A percentile compares a stretch with the other conserved stretches of the same genome.
phyloP scores from a whole-genome alignment of 1,140 invertebrate species.

The Trigoniulus corallinus region DNA sequence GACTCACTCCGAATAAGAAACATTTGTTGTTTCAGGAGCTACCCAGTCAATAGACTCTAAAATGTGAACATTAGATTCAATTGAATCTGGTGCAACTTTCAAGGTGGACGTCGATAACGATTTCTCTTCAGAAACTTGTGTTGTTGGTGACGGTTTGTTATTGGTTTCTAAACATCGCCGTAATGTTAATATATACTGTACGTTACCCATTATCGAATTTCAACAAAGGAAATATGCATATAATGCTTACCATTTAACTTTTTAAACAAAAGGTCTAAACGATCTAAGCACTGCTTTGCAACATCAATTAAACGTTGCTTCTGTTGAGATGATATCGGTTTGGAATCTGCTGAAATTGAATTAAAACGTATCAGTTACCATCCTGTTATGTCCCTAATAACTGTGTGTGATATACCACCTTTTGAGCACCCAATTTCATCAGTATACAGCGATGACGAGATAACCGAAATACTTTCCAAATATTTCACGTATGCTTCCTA shows the following conservation, averaged over 20 bases:
- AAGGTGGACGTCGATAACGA: no score
- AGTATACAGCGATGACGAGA: background rate
- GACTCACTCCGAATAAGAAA: background rate
- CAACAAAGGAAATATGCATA: no score
- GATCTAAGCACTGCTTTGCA: background rate
- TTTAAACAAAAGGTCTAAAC: background rate
- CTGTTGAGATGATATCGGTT: background rate
- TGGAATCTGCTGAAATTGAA: background rate
- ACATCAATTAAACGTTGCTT: background rate
- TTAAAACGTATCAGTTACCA: background rate
- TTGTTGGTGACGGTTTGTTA: no score
- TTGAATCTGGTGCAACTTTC: no score
- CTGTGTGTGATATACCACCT: background rate
- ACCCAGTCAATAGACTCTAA: background rate
- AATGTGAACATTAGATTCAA: no score
- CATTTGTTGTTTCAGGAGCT: background rate
- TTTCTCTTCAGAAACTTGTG: no score
- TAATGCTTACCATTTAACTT: background rate
- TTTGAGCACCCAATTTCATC: background rate
- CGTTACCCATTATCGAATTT: no score
- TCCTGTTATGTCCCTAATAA: background rate
- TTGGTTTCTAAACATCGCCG: no score
- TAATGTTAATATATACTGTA: no score
- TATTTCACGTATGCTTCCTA: background rate
- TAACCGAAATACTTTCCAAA: background rate